These are phyloP conservation scores for Habropoda laboriosa DNA, from an alignment of 1,140 invertebrate species.

Conservation along the genomic window DNA sequence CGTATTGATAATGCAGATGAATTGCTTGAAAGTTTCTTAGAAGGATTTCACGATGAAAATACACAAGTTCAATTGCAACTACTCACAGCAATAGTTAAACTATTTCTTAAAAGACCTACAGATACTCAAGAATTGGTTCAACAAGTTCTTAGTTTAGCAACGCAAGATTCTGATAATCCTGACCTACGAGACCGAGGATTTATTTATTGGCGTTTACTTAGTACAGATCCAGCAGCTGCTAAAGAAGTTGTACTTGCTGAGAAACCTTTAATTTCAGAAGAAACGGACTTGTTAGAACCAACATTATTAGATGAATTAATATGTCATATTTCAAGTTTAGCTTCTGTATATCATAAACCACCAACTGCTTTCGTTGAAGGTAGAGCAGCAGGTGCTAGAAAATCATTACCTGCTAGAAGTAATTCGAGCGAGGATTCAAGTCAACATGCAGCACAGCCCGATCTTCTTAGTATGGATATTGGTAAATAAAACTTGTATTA, in stretches of 20 bases:
- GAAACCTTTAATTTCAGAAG: constrained; percentile 99
- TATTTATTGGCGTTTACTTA: constrained; percentile 99
- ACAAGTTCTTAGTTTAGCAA: constrained; percentile 94
- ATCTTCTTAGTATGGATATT: constrained; percentile 98
- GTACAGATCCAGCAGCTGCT: constrained; percentile 98
- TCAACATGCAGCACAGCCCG: constrained; percentile 78
- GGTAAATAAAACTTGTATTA: constrained; percentile 79
- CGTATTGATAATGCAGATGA: constrained; percentile 99
- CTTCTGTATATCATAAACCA: constrained; percentile 99
- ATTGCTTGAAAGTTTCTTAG: constrained; percentile 97
- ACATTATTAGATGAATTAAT: constrained; percentile 99
- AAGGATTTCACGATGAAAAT: constrained; percentile 99
- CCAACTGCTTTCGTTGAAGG: constrained; percentile 99
- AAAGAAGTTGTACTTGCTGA: constrained; percentile 99
- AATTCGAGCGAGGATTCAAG: constrained; percentile 80
- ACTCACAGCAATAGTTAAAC: constrained; percentile 98
- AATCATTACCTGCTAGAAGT: constrained; percentile 85
- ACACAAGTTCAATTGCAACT: constrained; percentile 99
- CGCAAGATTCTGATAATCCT: constrained; percentile 99
- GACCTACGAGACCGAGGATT: constrained; percentile 99
- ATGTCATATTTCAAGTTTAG: constrained; percentile 99
- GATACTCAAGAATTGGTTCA: constrained; percentile 99
- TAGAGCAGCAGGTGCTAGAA: constrained; percentile 86
- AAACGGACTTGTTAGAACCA: constrained; percentile 99
- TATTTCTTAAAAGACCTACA: constrained; percentile 98